Evolutionary conservation across 2,113 vertebrate genomes (phyloP).

Genomic region (Calyptomena viridis): DNA sequence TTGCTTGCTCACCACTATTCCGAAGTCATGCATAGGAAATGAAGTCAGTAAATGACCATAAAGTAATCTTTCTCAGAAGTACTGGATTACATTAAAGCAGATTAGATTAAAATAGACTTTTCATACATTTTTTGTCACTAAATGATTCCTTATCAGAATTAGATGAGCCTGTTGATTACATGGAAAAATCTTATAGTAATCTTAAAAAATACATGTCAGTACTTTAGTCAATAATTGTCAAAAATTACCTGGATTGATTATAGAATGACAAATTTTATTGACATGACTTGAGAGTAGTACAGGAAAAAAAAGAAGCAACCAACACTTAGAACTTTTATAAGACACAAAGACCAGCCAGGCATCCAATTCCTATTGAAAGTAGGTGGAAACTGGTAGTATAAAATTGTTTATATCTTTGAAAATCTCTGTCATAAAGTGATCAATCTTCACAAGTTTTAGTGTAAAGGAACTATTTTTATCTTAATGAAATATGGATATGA

Average conservation of each 20-base stretch:
- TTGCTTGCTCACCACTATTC: neutral
- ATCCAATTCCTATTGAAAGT: neutral
- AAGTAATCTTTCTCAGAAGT: neutral
- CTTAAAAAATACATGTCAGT: neutral
- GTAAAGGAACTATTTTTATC: constrained; percentile 35
- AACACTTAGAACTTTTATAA: neutral
- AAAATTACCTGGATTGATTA: neutral
- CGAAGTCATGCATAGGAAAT: neutral
- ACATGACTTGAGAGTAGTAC: neutral
- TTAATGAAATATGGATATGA: constrained; percentile 51
- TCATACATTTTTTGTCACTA: neutral
- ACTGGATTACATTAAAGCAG: neutral
- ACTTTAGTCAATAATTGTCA: neutral
- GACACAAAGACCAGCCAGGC: neutral
- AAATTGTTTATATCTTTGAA: neutral
- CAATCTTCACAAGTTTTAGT: constrained; percentile 13
- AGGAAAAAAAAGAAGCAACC: neutral
- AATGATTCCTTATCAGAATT: neutral
- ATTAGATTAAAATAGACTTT: neutral
- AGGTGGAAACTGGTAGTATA: neutral
- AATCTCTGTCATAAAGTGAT: constrained; percentile 15
- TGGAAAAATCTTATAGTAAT: neutral
- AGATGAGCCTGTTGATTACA: neutral
- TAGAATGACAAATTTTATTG: neutral
- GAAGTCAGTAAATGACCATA: neutral